Conservation (phyloP, 2,113 vertebrate genomes). For the Dicaeum eximium region DNA sequence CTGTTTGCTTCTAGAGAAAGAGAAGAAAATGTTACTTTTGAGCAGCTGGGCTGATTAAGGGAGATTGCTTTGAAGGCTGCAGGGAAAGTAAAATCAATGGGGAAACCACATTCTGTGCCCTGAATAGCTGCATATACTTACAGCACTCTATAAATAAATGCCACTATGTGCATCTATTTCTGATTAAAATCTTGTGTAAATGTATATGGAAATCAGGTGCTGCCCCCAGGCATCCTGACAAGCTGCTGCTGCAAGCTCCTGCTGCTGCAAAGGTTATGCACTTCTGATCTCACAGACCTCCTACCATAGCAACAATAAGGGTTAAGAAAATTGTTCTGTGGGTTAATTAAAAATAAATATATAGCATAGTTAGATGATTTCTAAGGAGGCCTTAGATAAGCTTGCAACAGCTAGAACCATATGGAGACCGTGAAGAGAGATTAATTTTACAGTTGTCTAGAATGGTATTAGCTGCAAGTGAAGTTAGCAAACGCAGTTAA, state of each 20-base stretch:
- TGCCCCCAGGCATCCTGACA: constrained; percentile 22
- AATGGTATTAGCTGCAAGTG: not conserved
- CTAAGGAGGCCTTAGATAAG: not conserved
- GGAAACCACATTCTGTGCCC: not conserved
- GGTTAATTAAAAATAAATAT: constrained; percentile 31
- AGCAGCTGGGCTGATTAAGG: constrained; percentile 6
- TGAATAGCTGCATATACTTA: not conserved
- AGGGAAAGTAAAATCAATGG: not conserved
- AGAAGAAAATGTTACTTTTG: not conserved
- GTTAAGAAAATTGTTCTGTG: not conserved
- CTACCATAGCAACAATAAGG: not conserved
- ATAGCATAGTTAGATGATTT: not conserved
- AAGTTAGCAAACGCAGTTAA: not conserved
- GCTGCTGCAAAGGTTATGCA: not conserved
- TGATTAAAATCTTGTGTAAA: constrained; percentile 51
- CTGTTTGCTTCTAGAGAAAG: not conserved
- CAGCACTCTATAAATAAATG: constrained; percentile 45
- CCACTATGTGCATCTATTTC: constrained; percentile 23
- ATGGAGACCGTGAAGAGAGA: not conserved
- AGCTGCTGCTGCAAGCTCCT: constrained; percentile 9
- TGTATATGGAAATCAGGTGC: constrained; percentile 41
- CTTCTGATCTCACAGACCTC: not conserved
- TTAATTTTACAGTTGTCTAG: constrained; percentile 18
- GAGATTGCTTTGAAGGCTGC: not conserved
- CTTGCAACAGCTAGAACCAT: not conserved